Evolutionary conservation across 2,113 vertebrate genomes (phyloP), one percentile per base, ranked within the genome.

Genomic region (Chloebia gouldiae): DNA sequence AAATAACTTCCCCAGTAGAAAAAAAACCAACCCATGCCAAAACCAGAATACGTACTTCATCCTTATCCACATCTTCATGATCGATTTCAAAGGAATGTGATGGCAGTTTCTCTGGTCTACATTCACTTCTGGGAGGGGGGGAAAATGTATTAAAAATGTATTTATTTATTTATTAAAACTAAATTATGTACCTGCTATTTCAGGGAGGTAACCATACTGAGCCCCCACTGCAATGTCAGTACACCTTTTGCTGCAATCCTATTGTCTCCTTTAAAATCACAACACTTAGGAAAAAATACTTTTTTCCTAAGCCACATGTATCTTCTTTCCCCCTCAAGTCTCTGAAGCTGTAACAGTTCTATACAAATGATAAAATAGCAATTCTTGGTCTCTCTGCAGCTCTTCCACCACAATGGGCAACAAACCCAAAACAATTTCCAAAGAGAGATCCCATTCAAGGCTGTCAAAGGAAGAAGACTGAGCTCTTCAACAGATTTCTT

Each of bases 1-100:
- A 82, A 85, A 56, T 77, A 95, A 61, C 24, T 40, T 72, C 17
- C 63, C 3, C 25, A 20, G 13, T 2, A 5, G 1, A 1, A 50
- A 59, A 73, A 50, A 50, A 59, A 25, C 0, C 7, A 57, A 53
- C 1, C 11, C 35, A 68, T 19, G 10, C 5, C 63, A 53, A 79
- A 53, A 4, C 0, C 45, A 59, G 23, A 60, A 68, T 61, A 94
- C 98, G 97, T 98, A 99, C 99, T 98, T 99, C 99, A 98, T 99
- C 99, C 90, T 99, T 99, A 96, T 99, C 99, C 90, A 98, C 96
- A 72, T 99, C 99, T 97, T 99, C 99, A 95, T 99, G 98, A 97
- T 99, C 99, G 10, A 99, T 98, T 98, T 99, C 99, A 97, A 99
- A 99, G 66, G 99, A 99, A 97, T 99, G 99, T 14, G 99, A 99